Evolutionary conservation across 1,140 invertebrate species (phyloP).

Genomic region (Lasioglossum albipes): DNA sequence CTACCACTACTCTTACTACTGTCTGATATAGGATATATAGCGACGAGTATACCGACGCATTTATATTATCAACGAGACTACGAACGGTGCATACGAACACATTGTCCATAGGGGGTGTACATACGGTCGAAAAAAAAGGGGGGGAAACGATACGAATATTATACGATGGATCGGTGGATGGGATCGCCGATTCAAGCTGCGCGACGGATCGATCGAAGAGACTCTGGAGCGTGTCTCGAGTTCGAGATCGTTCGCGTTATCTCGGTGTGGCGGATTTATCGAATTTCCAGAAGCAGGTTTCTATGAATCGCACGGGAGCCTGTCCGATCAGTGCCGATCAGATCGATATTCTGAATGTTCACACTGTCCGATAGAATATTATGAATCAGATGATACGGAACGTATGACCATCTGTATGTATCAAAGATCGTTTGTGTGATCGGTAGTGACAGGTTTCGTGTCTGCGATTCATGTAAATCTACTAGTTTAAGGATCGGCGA

Average conservation of each 20-base stretch:
- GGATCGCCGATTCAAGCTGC: not conserved
- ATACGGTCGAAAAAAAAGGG: constrained; percentile 49
- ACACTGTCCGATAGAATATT: too few relatives aligned
- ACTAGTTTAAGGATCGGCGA: not conserved
- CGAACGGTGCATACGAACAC: constrained; percentile 36
- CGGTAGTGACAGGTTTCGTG: too few relatives aligned
- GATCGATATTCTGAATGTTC: too few relatives aligned
- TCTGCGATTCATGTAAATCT: too few relatives aligned
- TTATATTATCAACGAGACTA: constrained; percentile 61
- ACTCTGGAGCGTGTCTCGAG: too few relatives aligned
- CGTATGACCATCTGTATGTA: too few relatives aligned
- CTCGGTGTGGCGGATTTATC: constrained; percentile 37
- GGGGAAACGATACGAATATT: not conserved
- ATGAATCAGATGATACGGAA: too few relatives aligned
- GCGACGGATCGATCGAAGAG: too few relatives aligned
- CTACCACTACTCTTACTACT: constrained; percentile 64
- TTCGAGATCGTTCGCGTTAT: too few relatives aligned
- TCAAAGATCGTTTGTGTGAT: too few relatives aligned
- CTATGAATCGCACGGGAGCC: too few relatives aligned
- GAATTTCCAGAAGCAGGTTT: constrained; percentile 19
- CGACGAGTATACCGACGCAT: constrained; percentile 63
- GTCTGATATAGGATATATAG: constrained; percentile 60
- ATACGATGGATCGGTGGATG: constrained; percentile 28
- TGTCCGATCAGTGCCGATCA: too few relatives aligned
- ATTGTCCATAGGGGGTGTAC: constrained; percentile 64